Base-by-base conservation (phyloP, 2,113 vertebrate genomes). In the Protobothrops flavoviridis region DNA sequence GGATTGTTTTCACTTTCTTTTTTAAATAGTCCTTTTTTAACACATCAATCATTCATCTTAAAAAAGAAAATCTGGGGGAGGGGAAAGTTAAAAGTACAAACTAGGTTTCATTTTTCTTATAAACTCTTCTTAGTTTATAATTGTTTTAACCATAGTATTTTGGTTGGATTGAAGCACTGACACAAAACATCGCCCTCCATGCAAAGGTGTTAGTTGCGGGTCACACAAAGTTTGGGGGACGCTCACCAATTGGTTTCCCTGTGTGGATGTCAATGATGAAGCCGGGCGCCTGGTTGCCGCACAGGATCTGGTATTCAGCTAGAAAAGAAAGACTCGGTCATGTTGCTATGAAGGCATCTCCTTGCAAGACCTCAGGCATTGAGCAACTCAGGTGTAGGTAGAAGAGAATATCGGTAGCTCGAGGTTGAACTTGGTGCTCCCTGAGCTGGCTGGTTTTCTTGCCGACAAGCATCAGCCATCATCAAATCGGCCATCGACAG, bases 251-350 rank as follows among this genome's bases (percentile, higher is more conserved):
- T 0, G 98, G 98, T 33, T 99, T 99, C 81, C 99, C 99, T 0
- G 99, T 99, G 95, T 98, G 98, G 95, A 99, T 98, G 95, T 99
- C 99, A 0, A 98, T 98, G 96, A 99, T 98, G 48, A 99, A 99
- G 3, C 99, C 99, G 0, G 99, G 99, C 0, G 98, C 98, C 94
- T 98, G 98, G 97, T 98, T 99, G 85, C 99, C 99, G 85, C 99
- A 99, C 43, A 99, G 98, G 87, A 98, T 94, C 97, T 98, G 98
- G 95, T 99, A 99, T 94, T 98, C 98, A 0, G 98, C 99, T 99
- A 93, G 50, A 56, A 94, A 93, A 94, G 29, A 24, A 11, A 48
- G 15, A 61, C 12, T 48, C 5, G 33, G 26, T 55, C 21, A 26
- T 26, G 1, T 0, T 64, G 15, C 21, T 53, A 5, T 17, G 23